Conservation (phyloP, 35 echinoderm and acorn worm genomes). For the Lytechinus variegatus region DNA sequence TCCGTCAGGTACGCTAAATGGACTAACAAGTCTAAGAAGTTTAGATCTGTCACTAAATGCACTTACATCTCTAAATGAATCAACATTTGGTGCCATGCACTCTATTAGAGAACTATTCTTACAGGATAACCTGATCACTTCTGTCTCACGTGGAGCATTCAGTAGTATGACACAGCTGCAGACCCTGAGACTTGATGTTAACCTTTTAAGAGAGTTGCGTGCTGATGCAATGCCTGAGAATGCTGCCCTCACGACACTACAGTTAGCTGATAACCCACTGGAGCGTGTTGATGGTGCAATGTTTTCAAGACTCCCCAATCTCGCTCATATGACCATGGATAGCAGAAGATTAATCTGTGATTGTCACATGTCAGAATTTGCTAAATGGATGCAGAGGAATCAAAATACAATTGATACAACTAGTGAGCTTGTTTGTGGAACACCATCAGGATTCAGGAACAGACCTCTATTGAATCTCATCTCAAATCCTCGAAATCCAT, state of each 20-base stretch:
- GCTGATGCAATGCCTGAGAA: conserved; percentile 58
- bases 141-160: conserved; percentile 63
- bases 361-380: conserved; percentile 72
- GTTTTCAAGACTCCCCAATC: conserved; percentile 14
- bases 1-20: conserved; percentile 47
- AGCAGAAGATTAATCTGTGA: conserved; percentile 80
- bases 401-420: conserved; percentile 59
- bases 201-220: conserved; percentile 49
- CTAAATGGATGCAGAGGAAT: conserved; percentile 66
- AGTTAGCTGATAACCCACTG: conserved; percentile 77
- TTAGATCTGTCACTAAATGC: conserved; percentile 80
- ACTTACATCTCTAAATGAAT: conserved; percentile 41
- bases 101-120: conserved; percentile 51
- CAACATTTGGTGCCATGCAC: conserved; percentile 58
- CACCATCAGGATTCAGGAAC: conserved; percentile 35
- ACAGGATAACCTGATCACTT: conserved; percentile 74
- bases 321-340: conserved; percentile 68
- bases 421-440: conserved; percentile 60
- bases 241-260: conserved; percentile 49
- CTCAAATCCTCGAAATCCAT: conserved; percentile 47
- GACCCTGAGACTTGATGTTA: conserved; percentile 71
- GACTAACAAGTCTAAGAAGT: conserved; percentile 42
- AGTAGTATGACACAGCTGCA: conserved; percentile 53
- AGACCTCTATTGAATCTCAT: conserved; percentile 54
- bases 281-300: conserved; percentile 55